These are phyloP conservation scores for Drosophila mimetica DNA, from an alignment of 2,888 invertebrate genomes.

Conservation along the genomic window DNA sequence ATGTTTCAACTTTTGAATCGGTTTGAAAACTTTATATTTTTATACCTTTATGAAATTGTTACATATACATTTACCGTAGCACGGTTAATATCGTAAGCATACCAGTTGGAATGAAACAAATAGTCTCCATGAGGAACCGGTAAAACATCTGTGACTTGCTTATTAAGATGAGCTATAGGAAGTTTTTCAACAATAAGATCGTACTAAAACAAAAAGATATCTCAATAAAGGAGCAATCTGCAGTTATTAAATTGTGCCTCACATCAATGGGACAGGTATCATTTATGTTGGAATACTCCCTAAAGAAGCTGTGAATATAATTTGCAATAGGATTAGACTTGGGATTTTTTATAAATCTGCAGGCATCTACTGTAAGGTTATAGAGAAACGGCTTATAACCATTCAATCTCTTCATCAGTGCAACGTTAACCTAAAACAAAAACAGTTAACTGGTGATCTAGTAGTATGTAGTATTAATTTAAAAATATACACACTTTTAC, in stretches of 20 bases:
- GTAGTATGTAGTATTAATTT: too few species aligned
- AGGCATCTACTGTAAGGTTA: background rate
- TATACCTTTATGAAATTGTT: too few species aligned
- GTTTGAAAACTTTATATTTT: too few species aligned
- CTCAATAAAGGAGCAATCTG: background rate
- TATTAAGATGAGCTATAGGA: background rate
- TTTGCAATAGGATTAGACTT: background rate
- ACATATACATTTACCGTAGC: background rate
- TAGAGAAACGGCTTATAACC: conserved; percentile 1
- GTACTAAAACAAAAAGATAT: background rate
- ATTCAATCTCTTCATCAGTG: background rate
- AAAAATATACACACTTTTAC: too few species aligned
- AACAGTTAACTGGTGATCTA: background rate
- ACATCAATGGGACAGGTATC: background rate
- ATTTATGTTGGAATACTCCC: background rate
- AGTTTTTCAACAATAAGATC: background rate
- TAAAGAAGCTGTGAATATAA: background rate
- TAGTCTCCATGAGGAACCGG: background rate
- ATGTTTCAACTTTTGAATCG: too few species aligned
- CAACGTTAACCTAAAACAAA: background rate
- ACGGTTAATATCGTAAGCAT: background rate
- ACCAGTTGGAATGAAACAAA: background rate
- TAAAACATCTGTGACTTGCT: background rate
- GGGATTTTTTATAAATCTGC: background rate
- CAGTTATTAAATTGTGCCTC: background rate